Base-by-base conservation (phyloP, 2,797 vertebrate species). In the Poeciliopsis paucimaculata region DNA sequence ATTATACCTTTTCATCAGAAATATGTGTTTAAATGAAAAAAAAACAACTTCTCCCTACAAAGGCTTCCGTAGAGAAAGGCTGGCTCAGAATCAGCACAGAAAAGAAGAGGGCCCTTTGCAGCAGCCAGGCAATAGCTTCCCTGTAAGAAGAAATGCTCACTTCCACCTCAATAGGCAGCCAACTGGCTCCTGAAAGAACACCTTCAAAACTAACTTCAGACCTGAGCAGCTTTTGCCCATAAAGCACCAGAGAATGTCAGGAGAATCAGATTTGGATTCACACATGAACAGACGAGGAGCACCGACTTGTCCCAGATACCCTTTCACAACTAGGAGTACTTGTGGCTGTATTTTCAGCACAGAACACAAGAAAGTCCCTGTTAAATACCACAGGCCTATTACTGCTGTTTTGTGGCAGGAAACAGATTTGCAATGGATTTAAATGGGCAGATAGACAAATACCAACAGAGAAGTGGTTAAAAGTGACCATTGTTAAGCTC, bases 111-210 rank as follows among this genome's bases (percentile, higher is more conserved):
- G 84, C 70, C 76, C 53, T 83, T 81, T 81, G 80, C 55, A 51
- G 84, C 60, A 0, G 78, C 77, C 77, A 51, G 76, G 53, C 73
- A 72, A 77, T 46, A 88, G 83, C 90, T 86, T 88, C 76, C 47
- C 57, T 34, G 60, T 76, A 89, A 87, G 77, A 34, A 87, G 75
- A 84, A 84, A 83, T 81, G 77, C 88, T 85, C 76, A 76, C 77
- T 71, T 71, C 72, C 72, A 66, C 78, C 74, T 89, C 82, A 87
- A 79, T 49, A 0, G 55, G 77, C 76, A 73, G 77, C 75, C 84
- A 89, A 88, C 47, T 45, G 78, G 57, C 82, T 79, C 73, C 81
- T 88, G 76, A 88, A 90, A 84, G 77, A 78, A 76, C 64, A 85
- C 75, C 46, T 87, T 87, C 72, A 84, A 76, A 85, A 53, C 72